Conservation (phyloP, 2,797 vertebrate genomes). For the Picus viridis region DNA sequence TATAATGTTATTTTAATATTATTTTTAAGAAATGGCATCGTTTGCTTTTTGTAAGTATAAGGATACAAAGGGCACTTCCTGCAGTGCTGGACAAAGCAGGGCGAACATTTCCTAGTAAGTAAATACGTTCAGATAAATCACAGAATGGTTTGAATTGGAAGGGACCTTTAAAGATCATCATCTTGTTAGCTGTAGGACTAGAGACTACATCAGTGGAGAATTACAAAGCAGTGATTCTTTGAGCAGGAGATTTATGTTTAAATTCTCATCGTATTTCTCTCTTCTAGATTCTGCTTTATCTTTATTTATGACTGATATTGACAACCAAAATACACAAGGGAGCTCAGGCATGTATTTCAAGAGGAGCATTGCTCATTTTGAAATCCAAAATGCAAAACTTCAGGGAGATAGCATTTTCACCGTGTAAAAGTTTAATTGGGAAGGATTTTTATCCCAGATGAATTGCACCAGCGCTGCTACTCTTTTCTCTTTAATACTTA, state of each 20-base stretch:
- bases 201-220: background rate
- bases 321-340: conserved; percentile 16
- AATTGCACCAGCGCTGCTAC: conserved; percentile 23
- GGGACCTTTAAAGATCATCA: background rate
- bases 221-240: conserved; percentile 19
- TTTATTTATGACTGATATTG: conserved; percentile 68
- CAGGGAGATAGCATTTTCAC: background rate
- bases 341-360: background rate
- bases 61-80: background rate
- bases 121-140: background rate
- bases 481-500: conserved; percentile 24
- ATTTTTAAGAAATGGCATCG: background rate
- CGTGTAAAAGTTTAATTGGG: conserved; percentile 51
- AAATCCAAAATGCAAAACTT: conserved; percentile 57
- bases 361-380: background rate
- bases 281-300: conserved; percentile 46
- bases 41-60: background rate
- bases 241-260: conserved; percentile 14
- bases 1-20: background rate
- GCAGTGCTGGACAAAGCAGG: background rate
- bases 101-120: background rate
- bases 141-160: background rate
- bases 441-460: conserved; percentile 6
- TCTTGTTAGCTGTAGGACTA: background rate
- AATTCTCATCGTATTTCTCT: conserved; percentile 4